Evolutionary conservation across 2,113 vertebrate species (phyloP), one percentile per base, ranked within the genome.

Genomic region (Paracanthobrama guichenoti): DNA sequence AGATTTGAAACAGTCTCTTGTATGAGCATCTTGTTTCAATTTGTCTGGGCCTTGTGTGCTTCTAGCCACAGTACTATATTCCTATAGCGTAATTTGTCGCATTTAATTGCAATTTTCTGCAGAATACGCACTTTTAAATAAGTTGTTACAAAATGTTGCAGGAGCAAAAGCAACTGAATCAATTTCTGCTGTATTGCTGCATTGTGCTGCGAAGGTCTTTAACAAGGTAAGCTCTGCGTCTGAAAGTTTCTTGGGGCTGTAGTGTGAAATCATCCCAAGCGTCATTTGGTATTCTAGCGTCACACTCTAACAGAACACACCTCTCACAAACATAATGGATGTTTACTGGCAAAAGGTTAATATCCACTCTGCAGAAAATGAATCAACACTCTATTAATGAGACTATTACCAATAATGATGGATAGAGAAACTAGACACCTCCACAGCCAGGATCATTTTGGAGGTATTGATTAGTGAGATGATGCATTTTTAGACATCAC

Each of bases 301-400:
- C 90, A 90, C 90, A 85, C 90, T 87, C 79, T 28, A n/a, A 55
- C 24, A 87, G 44, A 89, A 88, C 90, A 91, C 91, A 92, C 90
- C 91, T 89, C 90, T 92, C 88, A 89, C 87, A 85, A 88, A 82
- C 91, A 91, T 93, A 94, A 94, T 94, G 90, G 92, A 95, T 93
- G 92, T 91, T 91, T 90, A 90, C 90, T 89, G 91, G 92, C 90
- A 88, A 94, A 95, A 94, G 93, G 93, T 94, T 95, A 94, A 95
- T 93, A 93, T 95, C 91, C 92, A 94, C 92, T 92, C 92, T 85
- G 91, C 91, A 90, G 90, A 94, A 94, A 94, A 94, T 92, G 90
- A 93, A 92, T 94, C 92, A 93, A 90, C 90, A 90, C 81, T 90
- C 87, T 93, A 94, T 93, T 94, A 94, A 93, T 93, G 93, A 93